Evolutionary conservation across 2,797 vertebrate genomes (phyloP).

Genomic region (Acanthiza pusilla): DNA sequence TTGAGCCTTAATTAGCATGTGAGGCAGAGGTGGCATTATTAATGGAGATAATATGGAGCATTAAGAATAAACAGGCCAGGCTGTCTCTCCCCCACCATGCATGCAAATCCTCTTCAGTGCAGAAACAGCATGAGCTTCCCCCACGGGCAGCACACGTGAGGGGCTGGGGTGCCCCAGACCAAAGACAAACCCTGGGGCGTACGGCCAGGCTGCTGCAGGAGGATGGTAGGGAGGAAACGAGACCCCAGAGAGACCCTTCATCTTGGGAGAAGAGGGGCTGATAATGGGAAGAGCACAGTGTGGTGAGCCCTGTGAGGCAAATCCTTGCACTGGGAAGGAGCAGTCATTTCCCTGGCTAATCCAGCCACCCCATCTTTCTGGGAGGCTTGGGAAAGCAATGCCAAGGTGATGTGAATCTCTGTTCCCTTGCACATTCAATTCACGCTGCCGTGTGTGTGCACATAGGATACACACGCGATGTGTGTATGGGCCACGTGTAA

Average conservation of each 20-base stretch:
- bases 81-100: background rate
- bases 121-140: background rate
- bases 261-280: background rate
- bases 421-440: fast-evolving
- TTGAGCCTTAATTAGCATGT: constrained; percentile 63
- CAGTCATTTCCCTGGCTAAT: background rate
- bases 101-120: constrained; percentile 31
- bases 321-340: background rate
- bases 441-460: fast-evolving
- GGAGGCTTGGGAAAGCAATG: background rate
- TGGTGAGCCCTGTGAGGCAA: background rate
- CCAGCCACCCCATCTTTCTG: background rate
- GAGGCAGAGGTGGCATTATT: constrained; percentile 57
- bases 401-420: background rate
- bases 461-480: fast-evolving
- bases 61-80: constrained; percentile 50
- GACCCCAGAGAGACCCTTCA: background rate
- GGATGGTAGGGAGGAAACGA: background rate
- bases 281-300: background rate
- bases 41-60: constrained; percentile 40
- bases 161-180: background rate
- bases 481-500: fast-evolving
- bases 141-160: background rate
- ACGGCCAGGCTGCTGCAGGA: background rate
- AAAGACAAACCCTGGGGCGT: background rate